Evolutionary conservation across 2,797 vertebrate genomes (phyloP), one percentile per base, ranked within the genome.

Genomic region (Lithobates sylvaticus): DNA sequence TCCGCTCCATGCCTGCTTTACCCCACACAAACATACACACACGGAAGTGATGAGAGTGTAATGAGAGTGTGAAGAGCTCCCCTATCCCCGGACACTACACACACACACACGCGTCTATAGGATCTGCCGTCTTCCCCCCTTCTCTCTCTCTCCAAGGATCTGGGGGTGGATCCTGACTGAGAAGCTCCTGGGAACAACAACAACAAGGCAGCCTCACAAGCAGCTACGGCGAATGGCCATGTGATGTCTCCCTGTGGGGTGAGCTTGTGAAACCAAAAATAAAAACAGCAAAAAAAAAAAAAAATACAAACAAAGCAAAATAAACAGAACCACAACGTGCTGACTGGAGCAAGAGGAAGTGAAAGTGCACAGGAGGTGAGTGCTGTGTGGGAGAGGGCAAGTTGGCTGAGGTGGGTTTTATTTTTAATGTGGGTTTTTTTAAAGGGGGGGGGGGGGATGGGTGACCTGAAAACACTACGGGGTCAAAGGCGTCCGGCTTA

Each of bases 161-260:
- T 77, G 85, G 86, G 86, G 81, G 86, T 87, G 81, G 86, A 87
- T 87, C 86, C 81, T 84, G 81, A 70, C 16, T 79, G 81, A 87
- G 81, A 84, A 84, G 86, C 54, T 73, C 80, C 70, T 69, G 86
- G 76, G 81, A 69, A 75, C 76, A 84, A 70, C 81, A 83, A 78
- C 85, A 84, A 87, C 81, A 87, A 83, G 67, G 39, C 67, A 78
- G 84, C 77, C 50, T 47, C 9, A 80, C 44, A 26, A 86, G 85
- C 79, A 50, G 85, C 84, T 36, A 29, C 84, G 54, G 72, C 67
- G 10, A 16, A 29, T 67, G 74, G 73, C 81, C 81, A 83, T 87
- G 86, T 87, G 76, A 87, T 75, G 86, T 26, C 7, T 78, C 81
- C 34, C 73, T 58, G 3, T 69, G 64, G 74, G 81, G 39, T 78